Conservation (phyloP, 1,140 invertebrate genomes). For the Eueides isabella region DNA sequence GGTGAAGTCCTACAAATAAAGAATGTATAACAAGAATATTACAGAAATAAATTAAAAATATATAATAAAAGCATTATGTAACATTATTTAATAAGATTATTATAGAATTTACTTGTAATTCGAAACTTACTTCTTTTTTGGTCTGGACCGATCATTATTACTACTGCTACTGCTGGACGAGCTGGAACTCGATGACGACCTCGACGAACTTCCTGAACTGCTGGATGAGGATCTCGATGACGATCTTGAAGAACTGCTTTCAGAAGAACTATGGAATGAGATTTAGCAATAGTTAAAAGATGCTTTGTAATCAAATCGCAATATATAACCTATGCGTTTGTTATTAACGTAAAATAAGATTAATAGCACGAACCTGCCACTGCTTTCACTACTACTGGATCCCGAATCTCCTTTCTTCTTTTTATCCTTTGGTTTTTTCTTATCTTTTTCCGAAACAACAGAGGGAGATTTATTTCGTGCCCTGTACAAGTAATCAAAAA, state of each 20-base stretch:
- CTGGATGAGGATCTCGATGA: conserved; percentile 89
- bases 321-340: not conserved
- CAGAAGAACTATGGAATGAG: conserved; percentile 85
- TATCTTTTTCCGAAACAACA: conserved; percentile 86
- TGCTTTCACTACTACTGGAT: conserved; percentile 89
- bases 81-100: no score
- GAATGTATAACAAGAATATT: no score
- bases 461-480: conserved; percentile 85
- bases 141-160: conserved; percentile 83
- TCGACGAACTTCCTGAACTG: conserved; percentile 86
- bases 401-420: conserved; percentile 86
- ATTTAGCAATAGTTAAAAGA: not conserved
- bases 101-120: not conserved
- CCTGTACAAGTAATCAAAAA: conserved; percentile 63
- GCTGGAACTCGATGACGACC: conserved; percentile 84
- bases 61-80: not conserved
- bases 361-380: conserved; percentile 84
- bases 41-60: not conserved
- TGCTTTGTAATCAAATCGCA: not conserved
- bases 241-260: conserved; percentile 89
- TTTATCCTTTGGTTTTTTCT: conserved; percentile 87
- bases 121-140: conserved; percentile 83
- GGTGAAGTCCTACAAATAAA: conserved; percentile 71
- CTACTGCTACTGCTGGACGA: conserved; percentile 84
- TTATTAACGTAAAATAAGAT: not conserved